Evolutionary conservation across 2,797 vertebrate species (phyloP).

Genomic region (Antennarius maculatus): DNA sequence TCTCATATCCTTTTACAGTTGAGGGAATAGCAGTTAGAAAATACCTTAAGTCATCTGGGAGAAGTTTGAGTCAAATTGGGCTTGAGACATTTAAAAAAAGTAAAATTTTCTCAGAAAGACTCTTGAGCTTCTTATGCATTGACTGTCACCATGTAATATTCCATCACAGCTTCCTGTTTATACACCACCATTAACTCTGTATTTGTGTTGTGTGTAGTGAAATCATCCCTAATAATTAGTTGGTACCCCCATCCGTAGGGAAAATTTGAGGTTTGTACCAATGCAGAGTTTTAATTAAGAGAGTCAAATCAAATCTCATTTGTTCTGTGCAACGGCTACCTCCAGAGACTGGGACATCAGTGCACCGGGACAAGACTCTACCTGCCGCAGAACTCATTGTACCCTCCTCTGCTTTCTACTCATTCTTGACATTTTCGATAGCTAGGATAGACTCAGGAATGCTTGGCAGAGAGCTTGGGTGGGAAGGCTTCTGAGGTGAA

Average conservation of each 20-base stretch:
- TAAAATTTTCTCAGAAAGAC: background rate
- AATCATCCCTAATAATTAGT: conserved; percentile 42
- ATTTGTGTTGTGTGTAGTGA: conserved; percentile 39
- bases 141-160: conserved; percentile 9
- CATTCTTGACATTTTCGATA: conserved; percentile 83
- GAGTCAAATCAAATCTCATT: conserved; percentile 68
- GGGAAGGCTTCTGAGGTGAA: conserved; percentile 71
- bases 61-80: conserved; percentile 2
- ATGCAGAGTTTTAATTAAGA: conserved; percentile 69
- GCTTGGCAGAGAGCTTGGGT: conserved; percentile 73
- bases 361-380: conserved; percentile 80
- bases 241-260: conserved; percentile 36
- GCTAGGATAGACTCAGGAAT: conserved; percentile 82
- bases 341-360: conserved; percentile 61
- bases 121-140: background rate
- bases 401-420: conserved; percentile 75
- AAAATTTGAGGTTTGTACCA: conserved; percentile 51
- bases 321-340: conserved; percentile 44
- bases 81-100: background rate
- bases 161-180: conserved; percentile 20
- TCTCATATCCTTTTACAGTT: conserved; percentile 50
- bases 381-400: conserved; percentile 75
- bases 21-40: conserved; percentile 27
- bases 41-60: conserved; percentile 37
- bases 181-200: conserved; percentile 22